Evolutionary conservation across 2,797 vertebrate species (phyloP), one percentile per base, ranked within the genome.

Genomic region (Dendrocincla tyrannina): DNA sequence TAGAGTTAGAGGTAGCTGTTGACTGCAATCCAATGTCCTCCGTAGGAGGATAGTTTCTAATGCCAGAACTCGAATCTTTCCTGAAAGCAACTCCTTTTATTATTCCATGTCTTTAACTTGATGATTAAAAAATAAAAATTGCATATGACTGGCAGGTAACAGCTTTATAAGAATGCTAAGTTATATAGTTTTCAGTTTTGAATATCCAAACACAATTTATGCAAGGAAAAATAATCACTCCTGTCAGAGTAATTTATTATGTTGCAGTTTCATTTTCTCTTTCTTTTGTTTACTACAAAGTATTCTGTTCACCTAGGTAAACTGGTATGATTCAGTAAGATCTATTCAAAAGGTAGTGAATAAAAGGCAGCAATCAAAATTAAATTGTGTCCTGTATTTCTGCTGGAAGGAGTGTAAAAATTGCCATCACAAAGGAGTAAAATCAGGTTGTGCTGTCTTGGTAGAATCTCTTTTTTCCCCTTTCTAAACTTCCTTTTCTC

Each of bases 271-370:
- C 33, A 59, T 88, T 42, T 60, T 75, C 46, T 66, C 42, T 73
- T 68, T 24, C 68, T 90, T 95, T 79, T 80, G 60, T 89, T 93
- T 66, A 74, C 25, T 59, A 68, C 12, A 64, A 47, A 39, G 44
- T 66, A 60, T 82, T 92, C 76, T 92, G 35, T 91, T 92, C 89
- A 58, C 68, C 74, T 91, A 72, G 52, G 89, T 66, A 92, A 96
- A 91, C 84, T 58, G 58, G 35, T 64, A 53, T 85, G 32, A 77
- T 82, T 89, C 93, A 91, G 67, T 87, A 81, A 87, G 63, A 83
- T 79, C 73, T 85, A 79, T 74, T 37, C 14, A 91, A 94, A 85
- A 91, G 70, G 37, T 14, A 96, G 52, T 56, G 63, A 94, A 84
- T 68, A 72, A 69, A 80, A 88, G 53, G 33, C 30, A 33, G 59